Evolutionary conservation across 2,113 vertebrate species (phyloP), one percentile per base, ranked within the genome.

Genomic region (Dasyurus viverrinus): DNA sequence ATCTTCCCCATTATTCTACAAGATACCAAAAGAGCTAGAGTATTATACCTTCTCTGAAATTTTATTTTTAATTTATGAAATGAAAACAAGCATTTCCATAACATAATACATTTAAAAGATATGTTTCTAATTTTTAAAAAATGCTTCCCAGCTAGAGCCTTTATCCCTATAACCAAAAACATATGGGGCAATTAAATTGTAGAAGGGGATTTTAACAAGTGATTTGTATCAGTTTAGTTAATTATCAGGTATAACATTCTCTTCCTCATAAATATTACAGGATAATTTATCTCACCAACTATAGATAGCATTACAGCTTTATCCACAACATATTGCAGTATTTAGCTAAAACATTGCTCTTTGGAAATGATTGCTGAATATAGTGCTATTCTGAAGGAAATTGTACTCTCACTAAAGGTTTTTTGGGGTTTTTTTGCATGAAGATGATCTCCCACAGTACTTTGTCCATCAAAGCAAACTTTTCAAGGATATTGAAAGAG

Each of bases 171-270:
- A 22, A 84, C 16, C 6, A 84, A 84, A 84, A 84, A 42, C 68
- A 84, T 84, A 84, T 84, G 68, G 68, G 6, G 7, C n/a, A 84
- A 84, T 42, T 5, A 94, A 96, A 91, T 91, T 54, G 93, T 12
- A 53, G 60, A 96, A 93, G 50, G 48, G 95, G 90, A 95, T 54
- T 92, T 95, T 89, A 95, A 94, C 93, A 96, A 95, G 25, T 93
- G 92, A 97, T 90, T 90, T 50, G 94, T 96, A 50, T 95, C 84
- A 92, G 55, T 91, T 50, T n/a, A 96, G 53, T 47, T 96, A 97
- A 97, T 97, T 98, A 97, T 91, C 55, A 97, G 93, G 96, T 94
- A 98, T 96, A 96, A 92, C 96, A 97, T 93, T 47, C 23, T 94
- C 95, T 92, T 96, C 50, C 90, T 94, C 60, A 96, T 89, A 96